These are phyloP conservation scores for Drosophila ironensis DNA, from an alignment of 1,140 invertebrate genomes.

Conservation along the genomic window DNA sequence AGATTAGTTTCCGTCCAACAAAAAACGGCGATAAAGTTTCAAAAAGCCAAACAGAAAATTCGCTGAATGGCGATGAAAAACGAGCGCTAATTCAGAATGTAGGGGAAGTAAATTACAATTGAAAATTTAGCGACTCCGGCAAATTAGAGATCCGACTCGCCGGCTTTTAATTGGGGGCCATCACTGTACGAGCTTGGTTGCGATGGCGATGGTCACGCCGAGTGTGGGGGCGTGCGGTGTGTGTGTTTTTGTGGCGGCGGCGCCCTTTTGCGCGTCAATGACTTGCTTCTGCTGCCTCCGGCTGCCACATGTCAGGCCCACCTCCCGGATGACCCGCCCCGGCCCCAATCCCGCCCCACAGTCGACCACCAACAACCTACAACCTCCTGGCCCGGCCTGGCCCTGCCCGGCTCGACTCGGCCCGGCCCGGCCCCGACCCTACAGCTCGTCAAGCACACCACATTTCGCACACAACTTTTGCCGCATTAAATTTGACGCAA, in stretches of 20 bases:
- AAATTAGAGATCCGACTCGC: background rate
- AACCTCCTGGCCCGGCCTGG: too few relatives aligned
- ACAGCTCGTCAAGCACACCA: conserved; percentile 24
- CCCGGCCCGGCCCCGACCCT: too few relatives aligned
- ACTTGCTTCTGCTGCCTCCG: conserved; percentile 46
- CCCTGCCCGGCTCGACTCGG: too few relatives aligned
- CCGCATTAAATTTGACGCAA: conserved; percentile 64
- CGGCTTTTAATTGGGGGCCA: conserved; percentile 2
- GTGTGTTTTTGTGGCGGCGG: conserved; percentile 10
- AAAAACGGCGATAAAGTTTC: too few relatives aligned
- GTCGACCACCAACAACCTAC: background rate
- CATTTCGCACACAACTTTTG: conserved; percentile 62
- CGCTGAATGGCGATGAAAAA: too few relatives aligned
- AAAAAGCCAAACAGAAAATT: too few relatives aligned
- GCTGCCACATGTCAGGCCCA: conserved; percentile 46
- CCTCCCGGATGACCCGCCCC: conserved; percentile 31
- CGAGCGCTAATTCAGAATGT: conserved; percentile 4
- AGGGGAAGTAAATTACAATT: background rate
- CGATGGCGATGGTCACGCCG: conserved; percentile 2
- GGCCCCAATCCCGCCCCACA: background rate
- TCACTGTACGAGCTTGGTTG: conserved; percentile 11
- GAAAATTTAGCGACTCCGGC: background rate
- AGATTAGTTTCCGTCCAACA: too few relatives aligned
- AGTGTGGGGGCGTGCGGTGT: conserved; percentile 23
- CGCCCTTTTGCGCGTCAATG: conserved; percentile 53